Base-by-base conservation (phyloP, 2,888 invertebrate genomes). In the Acleris literana region DNA sequence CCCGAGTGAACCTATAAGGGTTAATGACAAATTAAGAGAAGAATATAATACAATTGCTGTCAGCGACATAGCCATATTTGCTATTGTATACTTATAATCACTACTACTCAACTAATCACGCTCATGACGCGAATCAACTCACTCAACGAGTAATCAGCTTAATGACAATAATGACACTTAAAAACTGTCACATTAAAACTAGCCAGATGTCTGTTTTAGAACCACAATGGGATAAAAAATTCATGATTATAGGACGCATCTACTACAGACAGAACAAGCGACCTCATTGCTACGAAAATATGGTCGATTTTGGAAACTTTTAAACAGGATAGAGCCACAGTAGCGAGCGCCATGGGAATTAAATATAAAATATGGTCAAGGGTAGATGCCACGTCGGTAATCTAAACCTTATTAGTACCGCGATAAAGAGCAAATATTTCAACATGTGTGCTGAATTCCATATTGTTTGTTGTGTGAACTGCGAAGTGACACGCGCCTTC, bases 301-400 rank as follows among this genome's bases (percentile, higher is more conserved):
- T 13, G 39, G 39, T 13, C 13, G 39, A 39, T 39, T 39, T 39
- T 39, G 13, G 39, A 39, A 39, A 39, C 33, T 39, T n/a, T n/a
- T n/a, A 39, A 1, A 43, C 6, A 7, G 48, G 59, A 54, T 59
- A 53, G 52, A 54, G 53, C 54, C 18, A 48, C 46, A 18, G 53
- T 48, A 39, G 54, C 64, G 46, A 53, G 44, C 18, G n/a, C 52
- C 52, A 63, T 64, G 64, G 54, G 64, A 64, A 64, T 53, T 18
- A 55, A 59, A 64, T 39, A 1, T 4, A 39, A 55, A 63, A 49
- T 60, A 49, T 60, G 59, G 64, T 64, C 64, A 60, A 64, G 64
- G 64, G 59, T 64, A 48, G 39, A 13, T n/a, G 29, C 44, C 7
- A 33, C 39, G 20, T 44, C 18, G 17, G n/a, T 17, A 63, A 33